Base-by-base conservation (phyloP, 2,113 vertebrate genomes). In the Hirundichthys speculiger region DNA sequence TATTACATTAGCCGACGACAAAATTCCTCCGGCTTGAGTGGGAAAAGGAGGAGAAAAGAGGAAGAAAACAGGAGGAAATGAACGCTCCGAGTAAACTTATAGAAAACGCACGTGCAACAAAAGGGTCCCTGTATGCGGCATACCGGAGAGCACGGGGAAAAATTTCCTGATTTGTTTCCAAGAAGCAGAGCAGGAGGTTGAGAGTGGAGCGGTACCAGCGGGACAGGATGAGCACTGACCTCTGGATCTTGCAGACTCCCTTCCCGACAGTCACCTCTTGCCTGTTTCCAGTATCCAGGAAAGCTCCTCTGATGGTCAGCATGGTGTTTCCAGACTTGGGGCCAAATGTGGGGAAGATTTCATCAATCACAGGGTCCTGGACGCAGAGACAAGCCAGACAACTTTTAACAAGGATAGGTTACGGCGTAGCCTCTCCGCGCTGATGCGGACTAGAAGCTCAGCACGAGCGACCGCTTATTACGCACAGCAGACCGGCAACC, bases 251-350 rank as follows among this genome's bases (percentile, higher is more conserved):
- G 83, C 97, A 99, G n/a, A 67, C 84, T 7, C 92, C 87, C 20
- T 84, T 92, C 58, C 96, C 96, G 54, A 99, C 86, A n/a, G 91
- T 94, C 85, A 98, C 91, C 53, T 90, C 92, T 65, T 90, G 92
- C 52, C 82, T 91, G 88, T 92, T 96, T 15, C 98, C 98, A 55
- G 94, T 92, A 70, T 95, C 91, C 25, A 99, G 82, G 83, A 95
- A 93, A 18, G 91, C 93, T 73, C 98, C 98, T 69, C 84, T 87
- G 79, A 99, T 69, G 39, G 96, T 98, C 73, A 99, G 89, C 88
- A 96, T 85, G 12, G 97, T 97, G 82, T 93, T 94, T 41, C 98
- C 98, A 56, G 94, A 95, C 75, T 95, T 95, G 0, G 96, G 96
- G 22, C 98, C 98, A 11, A 96, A 96, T 6, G 76, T 92, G 1